phyloP scores from a whole-genome alignment of 1,140 invertebrate species.

The Drosophila elegans region DNA sequence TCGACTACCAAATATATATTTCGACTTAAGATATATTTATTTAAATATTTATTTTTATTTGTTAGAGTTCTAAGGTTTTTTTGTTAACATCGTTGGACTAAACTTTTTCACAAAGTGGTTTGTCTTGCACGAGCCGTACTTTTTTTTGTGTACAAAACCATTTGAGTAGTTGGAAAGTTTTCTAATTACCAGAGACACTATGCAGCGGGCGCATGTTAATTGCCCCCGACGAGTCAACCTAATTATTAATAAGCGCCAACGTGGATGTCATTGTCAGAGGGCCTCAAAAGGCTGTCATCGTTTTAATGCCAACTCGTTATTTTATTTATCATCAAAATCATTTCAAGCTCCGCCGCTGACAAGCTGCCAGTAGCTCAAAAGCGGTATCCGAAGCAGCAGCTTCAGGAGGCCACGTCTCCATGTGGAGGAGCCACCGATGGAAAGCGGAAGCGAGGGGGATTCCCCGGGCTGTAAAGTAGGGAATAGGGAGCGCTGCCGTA shows the following conservation, averaged over 20 bases:
- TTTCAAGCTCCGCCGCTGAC: conserved; percentile 69
- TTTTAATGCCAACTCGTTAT: conserved; percentile 82
- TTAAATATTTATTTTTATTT: too few species aligned
- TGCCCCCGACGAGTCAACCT: conserved; percentile 60
- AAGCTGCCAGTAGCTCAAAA: conserved; percentile 63
- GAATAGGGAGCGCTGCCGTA: conserved; percentile 59
- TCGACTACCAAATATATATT: too few species aligned
- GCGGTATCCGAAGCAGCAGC: conserved; percentile 1
- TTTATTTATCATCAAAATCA: conserved; percentile 83
- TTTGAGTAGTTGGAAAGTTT: conserved; percentile 62
- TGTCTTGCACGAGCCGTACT: too few species aligned
- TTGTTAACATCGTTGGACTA: too few species aligned
- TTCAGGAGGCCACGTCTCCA: conserved; percentile 32
- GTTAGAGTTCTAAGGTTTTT: too few species aligned
- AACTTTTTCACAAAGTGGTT: too few species aligned
- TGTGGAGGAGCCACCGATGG: conserved; percentile 25
- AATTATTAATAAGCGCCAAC: conserved; percentile 82
- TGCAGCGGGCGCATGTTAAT: conserved; percentile 29
- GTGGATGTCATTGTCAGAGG: conserved; percentile 69
- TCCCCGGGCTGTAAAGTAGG: conserved; percentile 15
- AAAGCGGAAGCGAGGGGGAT: conserved; percentile 2
- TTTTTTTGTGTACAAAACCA: conserved; percentile 23
- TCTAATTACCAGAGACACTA: conserved; percentile 59
- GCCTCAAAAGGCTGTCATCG: conserved; percentile 65
- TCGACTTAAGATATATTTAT: too few species aligned